A percentile compares a stretch with the other conserved stretches of the same genome.
These are phyloP conservation scores for Ectropis crepuscularia DNA, from an alignment of 2,888 invertebrate species.

Conservation along the genomic window DNA sequence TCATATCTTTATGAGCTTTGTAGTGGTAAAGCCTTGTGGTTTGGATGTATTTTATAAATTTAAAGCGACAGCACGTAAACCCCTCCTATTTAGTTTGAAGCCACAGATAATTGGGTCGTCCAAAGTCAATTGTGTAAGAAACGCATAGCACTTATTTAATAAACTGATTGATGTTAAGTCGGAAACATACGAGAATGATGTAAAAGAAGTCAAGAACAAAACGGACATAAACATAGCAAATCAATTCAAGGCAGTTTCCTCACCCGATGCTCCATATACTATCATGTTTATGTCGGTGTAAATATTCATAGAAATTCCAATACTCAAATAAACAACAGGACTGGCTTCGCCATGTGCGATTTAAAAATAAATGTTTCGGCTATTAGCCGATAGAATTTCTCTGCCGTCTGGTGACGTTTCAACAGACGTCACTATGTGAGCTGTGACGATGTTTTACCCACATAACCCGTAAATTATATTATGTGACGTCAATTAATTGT, in stretches of 20 bases:
- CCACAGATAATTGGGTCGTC: conserved; percentile 18
- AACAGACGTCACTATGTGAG: conserved; percentile 43
- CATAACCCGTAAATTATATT: conserved; percentile 35
- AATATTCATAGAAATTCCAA: conserved; percentile 43
- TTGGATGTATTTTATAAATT: conserved; percentile 40
- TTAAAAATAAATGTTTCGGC: conserved; percentile 48
- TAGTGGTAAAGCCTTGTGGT: conserved; percentile 36
- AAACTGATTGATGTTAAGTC: not conserved
- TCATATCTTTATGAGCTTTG: conserved; percentile 40
- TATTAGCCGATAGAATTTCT: conserved; percentile 44
- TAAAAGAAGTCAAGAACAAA: conserved; percentile 4
- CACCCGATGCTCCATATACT: conserved; percentile 11
- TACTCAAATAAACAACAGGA: conserved; percentile 41
- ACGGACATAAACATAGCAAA: conserved; percentile 13
- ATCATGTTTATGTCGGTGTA: conserved; percentile 31
- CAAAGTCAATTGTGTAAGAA: not conserved
- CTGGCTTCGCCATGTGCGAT: conserved; percentile 46
- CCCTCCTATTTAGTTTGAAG: conserved; percentile 18
- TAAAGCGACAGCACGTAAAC: conserved; percentile 31
- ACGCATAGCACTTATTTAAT: too few relatives aligned
- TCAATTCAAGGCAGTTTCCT: conserved; percentile 8
- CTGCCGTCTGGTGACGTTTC: conserved; percentile 45
- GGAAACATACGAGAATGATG: not conserved
- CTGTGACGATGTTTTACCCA: conserved; percentile 41
- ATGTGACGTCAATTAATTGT: conserved; percentile 38